These are phyloP conservation scores for Calyptomena viridis DNA, from an alignment of 2,113 vertebrate genomes.

Conservation along the genomic window DNA sequence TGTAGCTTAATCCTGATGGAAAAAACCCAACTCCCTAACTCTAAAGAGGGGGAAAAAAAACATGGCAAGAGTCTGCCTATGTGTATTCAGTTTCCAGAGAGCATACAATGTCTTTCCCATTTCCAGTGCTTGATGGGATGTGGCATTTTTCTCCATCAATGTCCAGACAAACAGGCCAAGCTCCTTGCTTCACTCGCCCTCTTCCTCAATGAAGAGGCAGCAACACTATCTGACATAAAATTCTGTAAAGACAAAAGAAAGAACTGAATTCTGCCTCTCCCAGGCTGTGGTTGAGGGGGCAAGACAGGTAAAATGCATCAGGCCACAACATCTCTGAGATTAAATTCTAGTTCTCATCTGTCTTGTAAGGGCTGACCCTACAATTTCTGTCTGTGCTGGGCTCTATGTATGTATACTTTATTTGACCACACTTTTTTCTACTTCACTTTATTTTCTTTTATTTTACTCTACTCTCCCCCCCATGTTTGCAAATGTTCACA, in stretches of 20 bases:
- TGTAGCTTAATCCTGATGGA: not conserved
- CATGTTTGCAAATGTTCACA: not conserved
- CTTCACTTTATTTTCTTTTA: not conserved
- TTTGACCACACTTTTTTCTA: not conserved
- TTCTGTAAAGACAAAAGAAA: not conserved
- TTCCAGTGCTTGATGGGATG: not conserved
- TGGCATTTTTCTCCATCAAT: not conserved
- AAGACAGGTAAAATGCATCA: conserved; percentile 32
- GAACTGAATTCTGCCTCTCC: not conserved
- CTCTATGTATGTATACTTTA: not conserved
- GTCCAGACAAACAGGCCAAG: not conserved
- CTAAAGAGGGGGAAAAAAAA: accelerated
- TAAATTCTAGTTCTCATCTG: not conserved
- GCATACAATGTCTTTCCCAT: not conserved
- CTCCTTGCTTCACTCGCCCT: not conserved
- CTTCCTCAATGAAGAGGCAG: not conserved
- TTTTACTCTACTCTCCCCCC: not conserved
- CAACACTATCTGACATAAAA: not conserved
- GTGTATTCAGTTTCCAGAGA: not conserved
- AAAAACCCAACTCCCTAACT: not conserved
- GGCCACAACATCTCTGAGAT: not conserved
- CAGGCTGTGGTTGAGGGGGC: not conserved
- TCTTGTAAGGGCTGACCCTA: not conserved
- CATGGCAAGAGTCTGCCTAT: not conserved
- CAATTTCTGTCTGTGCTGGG: not conserved